A percentile compares a stretch with the other conserved stretches of the same genome.
Evolutionary conservation across 2,797 vertebrate genomes (phyloP).

Genomic region (Labeo calbasu): DNA sequence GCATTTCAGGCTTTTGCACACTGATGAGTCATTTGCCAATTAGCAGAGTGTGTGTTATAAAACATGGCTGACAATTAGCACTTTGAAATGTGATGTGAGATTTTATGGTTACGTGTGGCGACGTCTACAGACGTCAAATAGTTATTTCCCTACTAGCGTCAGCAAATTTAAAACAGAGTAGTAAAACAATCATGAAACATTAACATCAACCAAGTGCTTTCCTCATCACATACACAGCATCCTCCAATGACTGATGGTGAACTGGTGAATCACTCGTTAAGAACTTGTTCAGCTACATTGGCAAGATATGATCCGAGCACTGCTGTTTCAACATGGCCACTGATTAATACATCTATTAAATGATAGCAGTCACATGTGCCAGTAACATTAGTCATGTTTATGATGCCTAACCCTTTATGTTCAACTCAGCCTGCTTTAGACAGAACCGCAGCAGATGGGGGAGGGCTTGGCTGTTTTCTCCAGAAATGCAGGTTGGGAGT

Average conservation of each 20-base stretch:
- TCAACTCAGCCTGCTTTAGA: conserved; percentile 24
- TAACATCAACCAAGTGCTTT: conserved; percentile 1
- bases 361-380: conserved; percentile 13
- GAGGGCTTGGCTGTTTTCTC: neutral
- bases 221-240: neutral
- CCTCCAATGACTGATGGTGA: conserved; percentile 15
- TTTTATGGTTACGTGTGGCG: neutral
- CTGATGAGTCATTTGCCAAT: conserved; percentile 1
- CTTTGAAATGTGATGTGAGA: neutral
- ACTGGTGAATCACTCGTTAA: conserved; percentile 25
- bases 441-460: conserved; percentile 6
- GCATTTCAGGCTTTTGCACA: neutral
- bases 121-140: neutral
- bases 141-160: neutral
- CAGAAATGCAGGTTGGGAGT: neutral
- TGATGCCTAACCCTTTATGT: conserved; percentile 18
- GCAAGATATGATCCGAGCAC: neutral
- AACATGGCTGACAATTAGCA: neutral
- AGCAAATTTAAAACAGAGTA: neutral
- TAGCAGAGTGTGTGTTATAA: neutral
- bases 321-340: neutral
- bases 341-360: conserved; percentile 34
- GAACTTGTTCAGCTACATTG: conserved; percentile 18
- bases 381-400: conserved; percentile 44
- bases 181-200: conserved; percentile 6